These are phyloP conservation scores for Holcopasites calliopsidis DNA, from an alignment of 1,140 invertebrate species.

Conservation along the genomic window DNA sequence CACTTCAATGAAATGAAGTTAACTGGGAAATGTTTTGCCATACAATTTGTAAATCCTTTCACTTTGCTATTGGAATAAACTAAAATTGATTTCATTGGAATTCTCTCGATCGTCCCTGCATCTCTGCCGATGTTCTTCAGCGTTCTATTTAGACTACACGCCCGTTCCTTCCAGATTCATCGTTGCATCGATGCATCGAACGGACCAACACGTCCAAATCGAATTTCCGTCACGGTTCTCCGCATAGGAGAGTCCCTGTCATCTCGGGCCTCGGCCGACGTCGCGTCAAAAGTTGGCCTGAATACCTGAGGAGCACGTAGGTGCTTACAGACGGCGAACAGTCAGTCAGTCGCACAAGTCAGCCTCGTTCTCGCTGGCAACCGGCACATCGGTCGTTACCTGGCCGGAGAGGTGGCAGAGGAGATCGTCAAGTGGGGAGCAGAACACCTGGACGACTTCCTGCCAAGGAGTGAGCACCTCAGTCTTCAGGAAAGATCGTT, in stretches of 20 bases:
- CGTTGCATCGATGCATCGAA: background rate
- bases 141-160: background rate
- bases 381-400: conserved; percentile 58
- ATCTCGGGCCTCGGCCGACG: background rate
- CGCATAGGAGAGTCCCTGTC: conserved; percentile 13
- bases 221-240: background rate
- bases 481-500: conserved; percentile 67
- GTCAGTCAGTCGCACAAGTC: conserved; percentile 55
- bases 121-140: no score
- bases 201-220: background rate
- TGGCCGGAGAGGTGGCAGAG: conserved; percentile 46
- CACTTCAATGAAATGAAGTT: no score
- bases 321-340: conserved; percentile 42
- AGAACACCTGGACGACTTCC: conserved; percentile 74
- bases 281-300: conserved; percentile 53
- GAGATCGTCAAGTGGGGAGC: conserved; percentile 54
- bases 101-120: no score
- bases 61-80: no score
- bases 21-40: background rate
- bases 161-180: background rate
- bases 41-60: no score
- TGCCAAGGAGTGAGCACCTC: conserved; percentile 67
- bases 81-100: no score
- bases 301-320: conserved; percentile 50
- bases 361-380: conserved; percentile 62